Evolutionary conservation across 2,888 invertebrate species (phyloP).

Genomic region (Tetrapedia diversipes): DNA sequence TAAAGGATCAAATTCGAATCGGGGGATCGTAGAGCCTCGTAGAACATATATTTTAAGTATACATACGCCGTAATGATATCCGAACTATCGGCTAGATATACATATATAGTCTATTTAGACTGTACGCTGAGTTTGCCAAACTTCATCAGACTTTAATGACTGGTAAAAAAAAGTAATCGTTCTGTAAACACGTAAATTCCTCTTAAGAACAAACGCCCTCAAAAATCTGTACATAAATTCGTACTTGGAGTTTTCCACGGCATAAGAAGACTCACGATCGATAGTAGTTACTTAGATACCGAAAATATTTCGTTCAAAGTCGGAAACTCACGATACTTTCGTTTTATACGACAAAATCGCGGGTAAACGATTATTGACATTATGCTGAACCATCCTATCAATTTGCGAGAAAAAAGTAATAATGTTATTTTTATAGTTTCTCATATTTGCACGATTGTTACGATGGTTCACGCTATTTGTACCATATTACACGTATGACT

Average conservation of each 20-base stretch:
- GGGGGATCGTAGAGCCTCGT: conserved; percentile 25
- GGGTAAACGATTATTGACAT: conserved; percentile 22
- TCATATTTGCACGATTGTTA: conserved; percentile 71
- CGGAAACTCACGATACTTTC: conserved; percentile 17
- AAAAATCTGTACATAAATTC: conserved; percentile 35
- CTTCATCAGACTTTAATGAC: conserved; percentile 10
- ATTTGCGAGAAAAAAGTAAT: conserved; percentile 71
- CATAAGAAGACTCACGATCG: conserved; percentile 23
- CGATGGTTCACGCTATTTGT: conserved; percentile 67
- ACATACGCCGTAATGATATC: conserved; percentile 23
- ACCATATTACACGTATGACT: conserved; percentile 21
- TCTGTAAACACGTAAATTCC: conserved; percentile 1
- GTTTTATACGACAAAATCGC: conserved; percentile 7
- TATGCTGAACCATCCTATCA: conserved; percentile 70
- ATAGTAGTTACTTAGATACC: conserved; percentile 32
- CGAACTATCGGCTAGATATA: not conserved
- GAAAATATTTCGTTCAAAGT: conserved; percentile 8
- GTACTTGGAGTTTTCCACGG: conserved; percentile 2
- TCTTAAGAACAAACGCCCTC: conserved; percentile 1
- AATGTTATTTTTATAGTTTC: conserved; percentile 81
- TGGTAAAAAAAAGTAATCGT: not conserved
- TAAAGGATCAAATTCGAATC: conserved; percentile 10
- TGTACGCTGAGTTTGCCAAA: conserved; percentile 44
- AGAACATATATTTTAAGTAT: conserved; percentile 46
- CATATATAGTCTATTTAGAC: conserved; percentile 1